Conservation (phyloP, 1,140 invertebrate species). For the Acromyrmex echinatior region DNA sequence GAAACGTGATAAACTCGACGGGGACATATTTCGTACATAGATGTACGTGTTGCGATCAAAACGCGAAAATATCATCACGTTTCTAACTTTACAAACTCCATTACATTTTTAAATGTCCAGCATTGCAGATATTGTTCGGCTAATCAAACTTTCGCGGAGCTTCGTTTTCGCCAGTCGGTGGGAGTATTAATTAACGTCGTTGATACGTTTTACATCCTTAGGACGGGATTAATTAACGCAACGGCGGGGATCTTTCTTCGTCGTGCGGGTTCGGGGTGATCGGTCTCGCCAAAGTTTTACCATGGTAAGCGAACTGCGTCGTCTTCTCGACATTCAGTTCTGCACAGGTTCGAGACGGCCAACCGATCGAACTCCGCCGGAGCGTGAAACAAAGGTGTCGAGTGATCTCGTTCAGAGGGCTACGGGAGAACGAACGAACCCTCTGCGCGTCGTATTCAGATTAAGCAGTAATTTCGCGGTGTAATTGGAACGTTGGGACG, state of each 20-base stretch:
- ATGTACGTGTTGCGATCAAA: not conserved
- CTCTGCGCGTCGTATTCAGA: constrained; percentile 63
- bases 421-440: constrained; percentile 18
- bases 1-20: not conserved
- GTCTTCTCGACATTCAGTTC: constrained; percentile 12
- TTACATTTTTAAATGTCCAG: constrained; percentile 47
- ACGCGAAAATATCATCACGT: constrained; percentile 3
- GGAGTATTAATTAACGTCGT: constrained; percentile 55
- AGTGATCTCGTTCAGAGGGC: constrained; percentile 55
- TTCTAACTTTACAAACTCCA: constrained; percentile 43
- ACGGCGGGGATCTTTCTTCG: constrained; percentile 40
- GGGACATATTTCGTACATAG: not conserved
- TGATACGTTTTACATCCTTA: constrained; percentile 64
- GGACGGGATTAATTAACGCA: constrained; percentile 72
- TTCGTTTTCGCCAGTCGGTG: constrained; percentile 9
- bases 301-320: constrained; percentile 21
- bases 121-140: constrained; percentile 5
- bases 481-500: constrained; percentile 72
- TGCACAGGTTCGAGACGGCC: constrained; percentile 23
- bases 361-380: constrained; percentile 67
- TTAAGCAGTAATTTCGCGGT: constrained; percentile 73
- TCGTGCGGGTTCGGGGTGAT: constrained; percentile 30
- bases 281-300: constrained; percentile 32
- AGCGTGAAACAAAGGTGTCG: constrained; percentile 75
- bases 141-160: constrained; percentile 50